Base-by-base conservation (phyloP, 2,113 vertebrate genomes). In the Geococcyx californianus region DNA sequence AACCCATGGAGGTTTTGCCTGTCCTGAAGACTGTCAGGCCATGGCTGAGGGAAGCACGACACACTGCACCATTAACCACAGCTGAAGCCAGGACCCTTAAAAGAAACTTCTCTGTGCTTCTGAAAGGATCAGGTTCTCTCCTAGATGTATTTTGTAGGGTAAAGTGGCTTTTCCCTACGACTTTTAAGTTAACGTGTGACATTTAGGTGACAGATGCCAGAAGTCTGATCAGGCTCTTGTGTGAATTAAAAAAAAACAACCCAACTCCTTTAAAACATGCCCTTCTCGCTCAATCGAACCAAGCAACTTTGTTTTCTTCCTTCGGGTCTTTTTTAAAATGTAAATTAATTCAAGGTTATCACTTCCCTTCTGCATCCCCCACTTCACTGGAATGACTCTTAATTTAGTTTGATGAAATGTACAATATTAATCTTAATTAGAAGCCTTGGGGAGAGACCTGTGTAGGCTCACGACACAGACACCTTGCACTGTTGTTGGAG, bases 291-390 rank as follows among this genome's bases (percentile, higher is more conserved):
- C 70, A 62, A 11, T 45, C 47, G 47, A 91, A 84, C 31, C 25
- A 62, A 87, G n/a, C 4, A 90, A 72, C 44, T 68, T 95, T 58
- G 7, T 36, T 81, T 86, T 81, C 60, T 28, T 88, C 47, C 76
- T 91, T 70, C 51, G 45, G 40, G 85, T 70, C 34, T 89, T 90
- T 91, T 66, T 77, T 93, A 5, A 81, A 86, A 86, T 64, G 68
- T 86, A 95, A 94, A 90, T 93, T 86, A 90, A 95, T 86, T 94
- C 72, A 92, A 92, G 60, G 63, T 88, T 90, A 93, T 87, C 68
- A 33, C 52, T 90, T 81, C 36, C 76, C n/a, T 96, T 92, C 54
- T 90, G 69, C 79, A 84, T 74, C n/a, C 44, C 45, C 34, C 52
- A 60, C 52, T 95, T 92, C n/a, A 38, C 28, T 52, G 42, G 79